Evolutionary conservation across 2,888 invertebrate species (phyloP).

Genomic region (Eristalis pertinax): DNA sequence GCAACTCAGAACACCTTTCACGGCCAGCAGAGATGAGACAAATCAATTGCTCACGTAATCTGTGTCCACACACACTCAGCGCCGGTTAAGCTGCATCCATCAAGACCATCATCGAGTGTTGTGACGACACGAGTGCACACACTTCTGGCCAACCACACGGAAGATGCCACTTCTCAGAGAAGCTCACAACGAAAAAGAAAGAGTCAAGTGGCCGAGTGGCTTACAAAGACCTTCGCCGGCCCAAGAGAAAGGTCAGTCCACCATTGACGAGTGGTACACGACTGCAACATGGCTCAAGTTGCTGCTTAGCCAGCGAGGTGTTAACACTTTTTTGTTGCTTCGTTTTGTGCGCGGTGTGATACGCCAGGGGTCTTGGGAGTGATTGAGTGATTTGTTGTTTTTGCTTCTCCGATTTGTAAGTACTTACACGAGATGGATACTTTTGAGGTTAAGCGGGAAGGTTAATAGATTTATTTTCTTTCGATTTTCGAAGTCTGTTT

Average conservation of each 20-base stretch:
- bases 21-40: neutral
- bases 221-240: conserved; percentile 42
- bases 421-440: conserved; percentile 12
- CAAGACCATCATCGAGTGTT: conserved; percentile 2
- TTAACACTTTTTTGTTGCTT: conserved; percentile 40
- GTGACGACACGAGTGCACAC: conserved; percentile 21
- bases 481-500: neutral
- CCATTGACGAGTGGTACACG: neutral
- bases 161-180: conserved; percentile 51
- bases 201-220: conserved; percentile 34
- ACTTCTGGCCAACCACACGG: conserved; percentile 6
- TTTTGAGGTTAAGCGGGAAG: conserved; percentile 1
- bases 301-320: conserved; percentile 42
- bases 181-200: neutral
- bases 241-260: conserved; percentile 48
- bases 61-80: conserved; percentile 4
- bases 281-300: conserved; percentile 2
- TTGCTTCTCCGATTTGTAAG: conserved; percentile 11
- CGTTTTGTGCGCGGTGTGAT: too few species aligned
- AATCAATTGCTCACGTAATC: conserved; percentile 27
- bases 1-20: neutral
- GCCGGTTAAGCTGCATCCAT: conserved; percentile 22
- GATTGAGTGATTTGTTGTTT: conserved; percentile 53
- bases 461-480: neutral
- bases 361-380: conserved; percentile 15